A percentile compares a stretch with the other conserved stretches of the same genome.
These are phyloP conservation scores for Phortica okadai DNA, from an alignment of 2,888 invertebrate species.

Conservation along the genomic window DNA sequence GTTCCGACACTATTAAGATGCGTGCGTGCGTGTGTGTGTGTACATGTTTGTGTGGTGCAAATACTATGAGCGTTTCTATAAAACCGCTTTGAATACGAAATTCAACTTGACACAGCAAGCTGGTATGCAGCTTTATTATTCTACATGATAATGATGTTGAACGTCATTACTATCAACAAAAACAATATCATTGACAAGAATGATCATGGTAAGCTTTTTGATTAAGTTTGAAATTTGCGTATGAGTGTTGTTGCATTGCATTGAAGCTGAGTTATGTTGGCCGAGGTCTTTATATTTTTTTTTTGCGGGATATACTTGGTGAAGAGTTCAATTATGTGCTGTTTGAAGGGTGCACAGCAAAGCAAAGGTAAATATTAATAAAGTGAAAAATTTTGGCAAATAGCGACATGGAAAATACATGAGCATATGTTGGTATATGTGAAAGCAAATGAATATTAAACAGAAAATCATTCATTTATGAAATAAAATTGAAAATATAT, in stretches of 20 bases:
- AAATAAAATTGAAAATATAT: background rate
- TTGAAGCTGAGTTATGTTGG: constrained; percentile 32
- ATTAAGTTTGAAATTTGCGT: constrained; percentile 32
- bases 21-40: constrained; percentile 22
- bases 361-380: constrained; percentile 16
- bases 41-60: constrained; percentile 1
- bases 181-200: background rate
- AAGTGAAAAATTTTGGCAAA: background rate
- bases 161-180: background rate
- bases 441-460: constrained; percentile 4
- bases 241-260: constrained; percentile 16
- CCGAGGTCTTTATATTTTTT: background rate
- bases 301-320: background rate
- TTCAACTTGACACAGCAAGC: constrained; percentile 1
- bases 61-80: constrained; percentile 26
- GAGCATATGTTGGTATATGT: too few relatives aligned
- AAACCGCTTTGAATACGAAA: constrained; percentile 7
- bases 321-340: constrained; percentile 18
- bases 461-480: background rate
- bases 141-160: background rate
- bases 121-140: background rate
- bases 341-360: constrained; percentile 7
- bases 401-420: background rate
- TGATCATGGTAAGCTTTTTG: constrained; percentile 18
- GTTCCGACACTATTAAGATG: background rate